Base-by-base conservation (phyloP, 2,113 vertebrate genomes). In the Lepus americanus region DNA sequence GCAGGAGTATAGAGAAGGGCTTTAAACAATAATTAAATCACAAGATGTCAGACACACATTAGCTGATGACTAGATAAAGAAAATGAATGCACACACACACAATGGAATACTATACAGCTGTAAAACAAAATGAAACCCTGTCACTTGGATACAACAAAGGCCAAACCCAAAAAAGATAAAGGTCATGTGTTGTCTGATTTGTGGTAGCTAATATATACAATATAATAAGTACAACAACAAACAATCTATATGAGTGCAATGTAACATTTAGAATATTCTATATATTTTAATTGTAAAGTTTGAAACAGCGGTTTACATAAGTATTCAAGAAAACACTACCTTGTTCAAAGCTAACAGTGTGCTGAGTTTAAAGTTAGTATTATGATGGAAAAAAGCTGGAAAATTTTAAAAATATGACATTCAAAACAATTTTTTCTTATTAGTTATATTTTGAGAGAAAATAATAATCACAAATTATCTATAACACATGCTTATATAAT, bases 391-490 rank as follows among this genome's bases (percentile, higher is more conserved):
- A 78, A 10, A 64, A 17, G 25, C 23, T 2, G 83, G 69, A 91
- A 82, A 90, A 70, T 64, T 87, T 17, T 72, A 89, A 11, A 27
- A 90, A 69, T 27, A 63, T 22, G 3, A 67, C 70, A 44, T 29
- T 25, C 2, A 23, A 70, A 91, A 23, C 25, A 70, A 64, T 5
- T 29, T 39, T 70, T 7, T 61, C 9, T 66, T 73, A 86, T 23
- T 90, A 87, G 61, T n/a, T 31, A 16, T 29, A 29, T 81, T 72
- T 93, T 95, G 10, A 72, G 27, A 25, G 5, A 94, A 82, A 77
- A 64, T 49, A 55, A 14, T 70, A 64, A 78, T 33, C 6, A 23
- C 36, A 80, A 81, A 22, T 61, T 23, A n/a, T 91, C 31, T 88
- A 5, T 29, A 33, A 39, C 25, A 86, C 3, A 33, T 51, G 12